These are phyloP conservation scores for Ictidomys tridecemlineatus DNA, from an alignment of 2,113 vertebrate genomes.

Conservation along the genomic window DNA sequence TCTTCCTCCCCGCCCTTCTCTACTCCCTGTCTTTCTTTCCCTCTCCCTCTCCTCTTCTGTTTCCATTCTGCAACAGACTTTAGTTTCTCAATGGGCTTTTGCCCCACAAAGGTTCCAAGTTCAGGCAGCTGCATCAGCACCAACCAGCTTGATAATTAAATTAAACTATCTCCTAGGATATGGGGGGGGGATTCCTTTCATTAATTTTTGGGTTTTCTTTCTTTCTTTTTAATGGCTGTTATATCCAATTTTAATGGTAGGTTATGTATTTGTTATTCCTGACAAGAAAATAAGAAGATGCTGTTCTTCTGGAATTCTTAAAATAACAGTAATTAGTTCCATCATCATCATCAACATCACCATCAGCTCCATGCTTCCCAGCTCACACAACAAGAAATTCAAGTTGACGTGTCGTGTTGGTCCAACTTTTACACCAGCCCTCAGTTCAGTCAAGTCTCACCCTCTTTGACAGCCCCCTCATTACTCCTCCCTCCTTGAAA, in stretches of 20 bases:
- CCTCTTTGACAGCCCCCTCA: neutral
- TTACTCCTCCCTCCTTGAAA: neutral
- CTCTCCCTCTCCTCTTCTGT: neutral
- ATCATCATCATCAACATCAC: neutral
- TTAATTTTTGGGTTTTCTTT: constrained; percentile 69
- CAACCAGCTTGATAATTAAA: constrained; percentile 67
- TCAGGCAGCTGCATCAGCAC: constrained; percentile 8
- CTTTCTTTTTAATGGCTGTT: constrained; percentile 75
- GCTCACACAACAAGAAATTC: neutral
- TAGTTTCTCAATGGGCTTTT: neutral
- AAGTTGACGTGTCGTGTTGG: neutral
- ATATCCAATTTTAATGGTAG: constrained; percentile 82
- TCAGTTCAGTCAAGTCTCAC: neutral
- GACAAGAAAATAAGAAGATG: constrained; percentile 80
- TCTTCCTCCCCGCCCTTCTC: neutral
- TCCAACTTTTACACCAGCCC: neutral
- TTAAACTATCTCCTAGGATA: constrained; percentile 56
- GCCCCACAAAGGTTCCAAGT: neutral
- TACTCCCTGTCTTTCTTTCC: fast-evolving
- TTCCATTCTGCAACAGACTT: constrained; percentile 40
- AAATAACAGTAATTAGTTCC: constrained; percentile 76
- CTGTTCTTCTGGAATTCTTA: constrained; percentile 51
- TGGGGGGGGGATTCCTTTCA: constrained; percentile 66
- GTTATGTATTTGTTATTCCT: constrained; percentile 81
- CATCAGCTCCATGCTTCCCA: constrained; percentile 24